phyloP scores from a whole-genome alignment of 2,888 invertebrate genomes.

The Cheilosia vernalis region DNA sequence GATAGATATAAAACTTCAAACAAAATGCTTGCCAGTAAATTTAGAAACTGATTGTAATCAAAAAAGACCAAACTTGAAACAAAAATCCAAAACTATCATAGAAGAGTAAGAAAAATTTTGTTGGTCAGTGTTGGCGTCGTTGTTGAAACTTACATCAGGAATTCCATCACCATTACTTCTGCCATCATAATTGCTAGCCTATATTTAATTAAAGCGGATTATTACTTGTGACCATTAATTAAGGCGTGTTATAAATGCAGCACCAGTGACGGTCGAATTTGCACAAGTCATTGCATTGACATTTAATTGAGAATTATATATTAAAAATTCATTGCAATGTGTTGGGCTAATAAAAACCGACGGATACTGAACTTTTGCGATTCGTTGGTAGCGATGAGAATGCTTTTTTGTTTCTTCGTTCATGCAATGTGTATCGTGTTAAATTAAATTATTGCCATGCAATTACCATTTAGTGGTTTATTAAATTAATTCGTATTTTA shows the following conservation, averaged over 20 bases:
- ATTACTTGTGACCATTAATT: constrained; percentile 52
- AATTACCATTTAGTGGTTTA: constrained; percentile 29
- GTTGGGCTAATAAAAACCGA: constrained; percentile 6
- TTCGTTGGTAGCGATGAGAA: constrained; percentile 28
- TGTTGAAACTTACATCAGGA: constrained; percentile 65
- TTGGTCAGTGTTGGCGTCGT: constrained; percentile 28
- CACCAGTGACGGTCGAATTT: background rate
- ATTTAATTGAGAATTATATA: constrained; percentile 2
- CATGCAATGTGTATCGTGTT: constrained; percentile 12
- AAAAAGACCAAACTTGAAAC: constrained; percentile 35
- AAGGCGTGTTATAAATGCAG: constrained; percentile 31
- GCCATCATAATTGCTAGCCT: constrained; percentile 70
- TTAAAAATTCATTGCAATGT: constrained; percentile 5
- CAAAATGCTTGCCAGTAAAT: constrained; percentile 60
- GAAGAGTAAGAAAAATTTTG: constrained; percentile 42
- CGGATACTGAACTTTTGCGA: constrained; percentile 8
- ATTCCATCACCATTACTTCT: constrained; percentile 65
- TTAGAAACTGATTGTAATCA: constrained; percentile 23
- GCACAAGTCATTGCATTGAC: constrained; percentile 4
- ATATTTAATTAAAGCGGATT: constrained; percentile 66
- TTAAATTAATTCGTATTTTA: constrained; percentile 15
- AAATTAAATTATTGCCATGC: constrained; percentile 28
- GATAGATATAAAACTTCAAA: constrained; percentile 10
- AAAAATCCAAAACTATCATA: constrained; percentile 44
- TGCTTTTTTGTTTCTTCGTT: constrained; percentile 4